Conservation (phyloP, 1,140 invertebrate species). For the Caenorhabditis latens region DNA sequence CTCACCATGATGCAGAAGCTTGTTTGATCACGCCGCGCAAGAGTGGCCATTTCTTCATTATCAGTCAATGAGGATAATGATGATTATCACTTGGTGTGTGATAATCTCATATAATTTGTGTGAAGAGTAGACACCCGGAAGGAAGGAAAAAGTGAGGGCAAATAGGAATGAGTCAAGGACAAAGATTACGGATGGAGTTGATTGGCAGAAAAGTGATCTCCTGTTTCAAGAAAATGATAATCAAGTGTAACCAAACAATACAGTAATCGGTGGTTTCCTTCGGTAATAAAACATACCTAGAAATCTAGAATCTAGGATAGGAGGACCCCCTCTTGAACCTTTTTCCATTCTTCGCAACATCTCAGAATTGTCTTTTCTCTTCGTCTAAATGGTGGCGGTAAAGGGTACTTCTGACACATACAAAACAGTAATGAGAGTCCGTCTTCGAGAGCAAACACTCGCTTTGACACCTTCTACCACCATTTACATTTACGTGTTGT, state of each 20-base stretch:
- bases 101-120: neutral
- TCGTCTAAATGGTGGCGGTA: neutral
- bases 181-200: neutral
- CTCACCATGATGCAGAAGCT: neutral
- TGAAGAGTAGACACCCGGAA: neutral
- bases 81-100: slow-evolving; percentile 3
- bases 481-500: slow-evolving; percentile 42
- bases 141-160: neutral
- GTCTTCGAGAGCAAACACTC: slow-evolving; percentile 22
- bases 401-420: slow-evolving; percentile 15
- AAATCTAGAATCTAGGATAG: too few species aligned
- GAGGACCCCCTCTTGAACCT: too few species aligned
- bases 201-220: too few species aligned
- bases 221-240: neutral
- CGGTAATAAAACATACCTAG: too few species aligned
- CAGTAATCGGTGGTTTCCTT: too few species aligned
- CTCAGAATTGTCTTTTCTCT: neutral
- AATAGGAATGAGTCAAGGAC: neutral
- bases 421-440: slow-evolving; percentile 40
- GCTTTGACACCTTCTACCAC: slow-evolving; percentile 37
- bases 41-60: neutral
- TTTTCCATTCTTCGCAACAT: neutral
- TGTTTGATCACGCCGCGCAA: slow-evolving; percentile 34
- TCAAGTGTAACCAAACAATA: too few species aligned
- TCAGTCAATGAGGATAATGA: neutral